These are phyloP conservation scores for Bugulina stolonifera DNA, from an alignment of 2,888 invertebrate genomes.

Conservation along the genomic window DNA sequence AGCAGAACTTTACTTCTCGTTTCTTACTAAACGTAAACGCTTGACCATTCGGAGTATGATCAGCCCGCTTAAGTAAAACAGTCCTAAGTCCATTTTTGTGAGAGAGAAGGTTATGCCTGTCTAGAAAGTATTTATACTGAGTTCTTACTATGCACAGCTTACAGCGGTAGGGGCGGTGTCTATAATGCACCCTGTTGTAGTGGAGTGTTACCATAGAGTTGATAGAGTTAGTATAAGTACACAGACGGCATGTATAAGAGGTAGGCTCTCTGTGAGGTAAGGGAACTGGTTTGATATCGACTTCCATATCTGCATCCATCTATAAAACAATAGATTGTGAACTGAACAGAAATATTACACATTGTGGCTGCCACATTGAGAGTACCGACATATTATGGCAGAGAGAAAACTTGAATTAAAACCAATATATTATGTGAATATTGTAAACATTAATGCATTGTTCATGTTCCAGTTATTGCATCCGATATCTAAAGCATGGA, in stretches of 20 bases:
- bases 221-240: neutral
- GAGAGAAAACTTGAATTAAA: too few relatives aligned
- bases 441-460: too few relatives aligned
- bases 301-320: neutral
- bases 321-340: neutral
- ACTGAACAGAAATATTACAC: neutral
- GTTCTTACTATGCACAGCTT: constrained; percentile 1
- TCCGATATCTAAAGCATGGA: too few relatives aligned
- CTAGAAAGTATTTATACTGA: neutral
- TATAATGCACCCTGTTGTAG: neutral
- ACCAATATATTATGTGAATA: too few relatives aligned
- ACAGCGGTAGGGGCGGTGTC: constrained; percentile 10
- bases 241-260: neutral
- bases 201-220: neutral
- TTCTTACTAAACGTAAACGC: neutral
- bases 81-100: neutral
- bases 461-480: too few relatives aligned
- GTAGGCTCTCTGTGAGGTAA: too few relatives aligned
- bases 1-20: neutral
- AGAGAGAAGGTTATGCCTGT: neutral
- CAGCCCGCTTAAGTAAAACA: neutral
- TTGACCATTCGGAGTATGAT: neutral
- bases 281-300: too few relatives aligned
- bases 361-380: neutral
- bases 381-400: too few relatives aligned